Evolutionary conservation across 2,113 vertebrate genomes (phyloP).

Genomic region (Naja naja): DNA sequence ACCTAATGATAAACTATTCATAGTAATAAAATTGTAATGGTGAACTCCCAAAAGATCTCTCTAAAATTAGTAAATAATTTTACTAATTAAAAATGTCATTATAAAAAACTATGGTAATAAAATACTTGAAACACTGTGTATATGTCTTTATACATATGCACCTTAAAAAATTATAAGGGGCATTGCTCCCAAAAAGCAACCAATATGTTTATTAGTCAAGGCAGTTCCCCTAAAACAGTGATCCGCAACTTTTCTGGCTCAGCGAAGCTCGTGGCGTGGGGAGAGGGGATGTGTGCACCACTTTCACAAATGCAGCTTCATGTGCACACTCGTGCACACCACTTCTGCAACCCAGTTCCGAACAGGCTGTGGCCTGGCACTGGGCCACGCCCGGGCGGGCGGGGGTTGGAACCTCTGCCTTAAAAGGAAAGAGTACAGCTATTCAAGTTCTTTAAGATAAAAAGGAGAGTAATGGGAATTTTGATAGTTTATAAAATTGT

Average conservation of each 20-base stretch:
- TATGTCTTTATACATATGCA: neutral
- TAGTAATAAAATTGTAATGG: neutral
- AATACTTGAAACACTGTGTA: neutral
- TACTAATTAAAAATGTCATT: neutral
- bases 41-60: neutral
- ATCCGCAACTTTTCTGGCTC: accelerated
- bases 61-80: neutral
- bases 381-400: too few relatives aligned
- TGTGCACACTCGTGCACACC: neutral
- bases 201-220: neutral
- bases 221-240: neutral
- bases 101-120: neutral
- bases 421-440: neutral
- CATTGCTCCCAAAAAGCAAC: neutral
- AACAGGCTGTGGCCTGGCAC: neutral
- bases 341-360: neutral
- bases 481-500: neutral
- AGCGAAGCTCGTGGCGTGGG: neutral
- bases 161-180: neutral
- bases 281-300: neutral
- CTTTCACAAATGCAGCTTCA: neutral
- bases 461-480: neutral
- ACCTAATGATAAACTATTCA: neutral
- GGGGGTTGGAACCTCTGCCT: neutral
- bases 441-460: neutral